Base-by-base conservation (phyloP, 1,140 invertebrate genomes). In the Drosophila insularis region DNA sequence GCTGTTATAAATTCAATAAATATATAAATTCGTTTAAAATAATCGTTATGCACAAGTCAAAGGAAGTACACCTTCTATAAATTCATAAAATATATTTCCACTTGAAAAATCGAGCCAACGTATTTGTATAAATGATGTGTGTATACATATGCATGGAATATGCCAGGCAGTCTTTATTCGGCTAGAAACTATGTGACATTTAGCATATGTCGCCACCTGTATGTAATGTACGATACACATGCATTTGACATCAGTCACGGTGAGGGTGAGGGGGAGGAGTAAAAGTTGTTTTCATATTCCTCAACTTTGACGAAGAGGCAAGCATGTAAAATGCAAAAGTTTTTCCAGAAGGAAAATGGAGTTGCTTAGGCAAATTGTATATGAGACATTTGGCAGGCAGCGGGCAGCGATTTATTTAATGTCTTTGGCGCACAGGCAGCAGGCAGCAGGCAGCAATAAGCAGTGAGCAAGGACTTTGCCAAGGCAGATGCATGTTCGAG, bases 301-400 rank as follows among this genome's bases (percentile, higher is more conserved):
- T 50, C 17, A 68, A 67, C 58, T 70, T 80, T 66, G 67, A 67
- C 73, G 43, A 70, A 74, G 71, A 70, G 35, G 35, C 35, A 37
- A 37, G 35, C 69, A 81, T 21, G 43, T 50, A 50, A 79, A 82
- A 89, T 89, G 84, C 80, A 74, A 89, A 89, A 89, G 67, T 82
- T 85, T 85, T 58, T 58, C 14, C 8, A 21, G 8, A 21, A 50
- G 17, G 71, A 71, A 81, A 80, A 74, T 59, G 62, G 67, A 84
- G 77, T 80, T 86, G 76, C 84, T 87, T 86, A 87, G 82, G 79
- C 84, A 87, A 87, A 87, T 84, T 84, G 84, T 89, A 89, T 89
- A 77, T 80, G 84, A 89, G 80, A 89, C 84, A 89, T 89, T 89
- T 89, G 84, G 84, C 84, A 89, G 67, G 65, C 84, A 87, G 71